Base-by-base conservation (phyloP, 2,888 invertebrate species). In the Tipula helvola region DNA sequence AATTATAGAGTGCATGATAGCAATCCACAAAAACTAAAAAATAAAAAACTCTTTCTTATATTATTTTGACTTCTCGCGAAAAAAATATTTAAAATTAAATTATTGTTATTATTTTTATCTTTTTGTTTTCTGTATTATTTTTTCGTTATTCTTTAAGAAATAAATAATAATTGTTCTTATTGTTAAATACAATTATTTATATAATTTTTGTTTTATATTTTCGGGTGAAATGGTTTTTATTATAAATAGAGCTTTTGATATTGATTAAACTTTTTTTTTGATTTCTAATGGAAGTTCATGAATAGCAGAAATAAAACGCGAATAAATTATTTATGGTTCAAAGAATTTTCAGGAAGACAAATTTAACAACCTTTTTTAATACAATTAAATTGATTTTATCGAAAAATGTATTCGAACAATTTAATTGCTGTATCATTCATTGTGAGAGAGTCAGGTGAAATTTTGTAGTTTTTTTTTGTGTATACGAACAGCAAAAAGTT, bases 21-120 rank as follows among this genome's bases (percentile, higher is more conserved):
- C 71, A 71, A 71, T 71, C 71, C 71, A 71, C 71, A 71, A 28
- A 52, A 52, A 39, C 39, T 44, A 10, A 44, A 44, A 44, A 13
- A 52, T 0, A 52, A 47, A 57, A 57, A 57, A 52, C 47, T 47
- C 16, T 57, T 57, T 57, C 57, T 57, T 16, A 57, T 18, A 71
- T 71, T 71, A 71, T 71, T 71, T 71, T 71, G 71, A 71, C 71
- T 71, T 71, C 71, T 71, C 71, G 71, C 71, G 71, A 71, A 71
- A 71, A 18, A 71, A 71, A 28, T 28, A 71, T 71, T 71, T 71
- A 71, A 71, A 71, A 71, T 71, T 71, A 71, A 71, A 71, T 71
- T 71, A 71, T 71, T 71, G 28, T 71, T 71, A 71, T 71, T 71
- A 71, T 71, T 71, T 71, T 71, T 71, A 71, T 71, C 71, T 71